A percentile compares a stretch with the other conserved stretches of the same genome.
Conservation (phyloP, 2,888 invertebrate genomes). For the Drosophila pseudotalamancana region DNA sequence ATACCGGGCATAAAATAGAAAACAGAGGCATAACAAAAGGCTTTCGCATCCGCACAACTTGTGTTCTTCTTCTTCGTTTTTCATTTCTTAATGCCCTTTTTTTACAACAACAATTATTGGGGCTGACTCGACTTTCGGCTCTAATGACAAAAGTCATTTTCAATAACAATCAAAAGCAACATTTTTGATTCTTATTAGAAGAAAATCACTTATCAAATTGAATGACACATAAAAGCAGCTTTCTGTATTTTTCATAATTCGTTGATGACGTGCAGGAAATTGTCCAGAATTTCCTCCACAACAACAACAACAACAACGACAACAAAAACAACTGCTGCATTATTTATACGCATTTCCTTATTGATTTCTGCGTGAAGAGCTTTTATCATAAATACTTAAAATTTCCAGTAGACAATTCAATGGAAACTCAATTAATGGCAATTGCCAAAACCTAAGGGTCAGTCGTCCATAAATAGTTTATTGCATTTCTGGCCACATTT, state of each 20-base stretch:
- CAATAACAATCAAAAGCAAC: slow-evolving; percentile 8
- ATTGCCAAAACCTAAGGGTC: neutral
- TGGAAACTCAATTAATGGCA: slow-evolving; percentile 15
- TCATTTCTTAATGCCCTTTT: neutral
- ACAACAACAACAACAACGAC: neutral
- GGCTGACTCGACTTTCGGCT: slow-evolving; percentile 26
- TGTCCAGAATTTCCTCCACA: slow-evolving; percentile 1
- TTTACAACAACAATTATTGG: slow-evolving; percentile 31
- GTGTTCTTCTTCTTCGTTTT: neutral
- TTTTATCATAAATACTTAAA: too few species aligned
- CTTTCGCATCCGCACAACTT: slow-evolving; percentile 10
- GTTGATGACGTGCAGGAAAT: slow-evolving; percentile 38
- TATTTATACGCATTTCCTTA: slow-evolving; percentile 11
- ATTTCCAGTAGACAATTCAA: neutral
- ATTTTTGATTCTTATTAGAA: neutral
- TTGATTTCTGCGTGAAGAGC: slow-evolving; percentile 31
- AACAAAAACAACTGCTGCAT: slow-evolving; percentile 2
- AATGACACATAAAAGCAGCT: slow-evolving; percentile 6
- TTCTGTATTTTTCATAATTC: slow-evolving; percentile 33
- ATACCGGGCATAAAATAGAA: slow-evolving; percentile 31
- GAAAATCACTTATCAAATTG: slow-evolving; percentile 2
- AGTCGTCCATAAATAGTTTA: slow-evolving; percentile 18
- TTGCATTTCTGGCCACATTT: slow-evolving; percentile 4
- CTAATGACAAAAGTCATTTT: slow-evolving; percentile 52
- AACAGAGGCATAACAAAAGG: slow-evolving; percentile 28